Conservation (phyloP, 30 jellyfish, hydroid and myxozoan genomes). For the Aurelia aurita region DNA sequence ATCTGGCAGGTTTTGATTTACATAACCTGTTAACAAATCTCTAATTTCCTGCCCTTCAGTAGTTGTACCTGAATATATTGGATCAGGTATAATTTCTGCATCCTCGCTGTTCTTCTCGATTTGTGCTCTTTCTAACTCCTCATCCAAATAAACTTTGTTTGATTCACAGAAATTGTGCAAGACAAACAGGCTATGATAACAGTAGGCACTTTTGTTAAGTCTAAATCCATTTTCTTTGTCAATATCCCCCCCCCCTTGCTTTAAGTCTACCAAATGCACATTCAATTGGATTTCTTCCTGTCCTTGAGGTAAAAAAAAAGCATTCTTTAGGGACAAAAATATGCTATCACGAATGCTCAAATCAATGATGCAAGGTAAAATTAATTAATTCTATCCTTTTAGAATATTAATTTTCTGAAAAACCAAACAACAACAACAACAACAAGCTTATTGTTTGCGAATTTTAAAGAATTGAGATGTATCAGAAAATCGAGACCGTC, state of each 20-base stretch:
- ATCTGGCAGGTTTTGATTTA: too few species aligned
- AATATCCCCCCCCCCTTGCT: conserved; percentile 56
- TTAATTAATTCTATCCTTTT: too few species aligned
- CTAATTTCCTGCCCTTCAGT: conserved; percentile 11
- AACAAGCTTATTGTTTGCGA: too few species aligned
- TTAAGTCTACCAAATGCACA: conserved; percentile 78
- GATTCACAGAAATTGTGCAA: too few species aligned
- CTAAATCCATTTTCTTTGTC: conserved; percentile 32
- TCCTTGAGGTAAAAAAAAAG: too few species aligned
- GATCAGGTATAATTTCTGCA: conserved; percentile 17
- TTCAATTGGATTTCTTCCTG: conserved; percentile 66
- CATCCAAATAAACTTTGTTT: conserved; percentile 11
- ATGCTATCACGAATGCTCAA: too few species aligned
- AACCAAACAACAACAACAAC: too few species aligned
- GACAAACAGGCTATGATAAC: conserved; percentile 62
- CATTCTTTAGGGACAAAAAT: too few species aligned
- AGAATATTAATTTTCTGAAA: too few species aligned
- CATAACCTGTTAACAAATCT: conserved; percentile 1
- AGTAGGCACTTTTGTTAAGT: conserved; percentile 22
- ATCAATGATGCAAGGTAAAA: too few species aligned
- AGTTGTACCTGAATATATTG: conserved; percentile 11
- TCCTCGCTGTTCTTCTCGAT: not conserved
- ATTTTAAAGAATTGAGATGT: too few species aligned
- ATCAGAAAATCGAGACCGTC: too few species aligned
- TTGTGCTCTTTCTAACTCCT: conserved; percentile 12